Percentiles rank a stretch among this genome's conserved stretches.
Evolutionary conservation across 2,113 vertebrate genomes (phyloP).

Genomic region (Microcebus tavaratra): DNA sequence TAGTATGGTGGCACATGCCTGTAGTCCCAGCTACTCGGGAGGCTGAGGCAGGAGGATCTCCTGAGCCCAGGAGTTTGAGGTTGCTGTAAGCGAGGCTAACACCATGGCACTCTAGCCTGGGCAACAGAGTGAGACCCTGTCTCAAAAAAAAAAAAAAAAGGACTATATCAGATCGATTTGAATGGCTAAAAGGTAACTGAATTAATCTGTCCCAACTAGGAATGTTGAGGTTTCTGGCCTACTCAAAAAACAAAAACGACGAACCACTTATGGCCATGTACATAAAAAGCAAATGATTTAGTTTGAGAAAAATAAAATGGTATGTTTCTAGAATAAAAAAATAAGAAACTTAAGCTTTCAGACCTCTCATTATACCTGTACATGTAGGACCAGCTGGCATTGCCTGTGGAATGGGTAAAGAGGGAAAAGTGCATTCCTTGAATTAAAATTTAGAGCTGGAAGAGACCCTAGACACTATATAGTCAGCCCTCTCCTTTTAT

Average conservation of each 20-base stretch:
- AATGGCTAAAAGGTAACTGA: not conserved
- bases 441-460: not conserved
- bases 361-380: not conserved
- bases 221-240: not conserved
- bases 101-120: too few species aligned
- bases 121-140: too few species aligned
- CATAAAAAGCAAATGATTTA: not conserved
- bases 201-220: not conserved
- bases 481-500: not conserved
- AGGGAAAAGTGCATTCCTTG: not conserved
- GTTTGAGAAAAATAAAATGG: not conserved
- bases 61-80: too few species aligned
- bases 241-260: not conserved
- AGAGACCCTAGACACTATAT: not conserved
- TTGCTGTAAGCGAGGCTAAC: too few species aligned
- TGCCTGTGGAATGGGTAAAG: not conserved
- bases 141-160: too few species aligned
- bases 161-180: not conserved
- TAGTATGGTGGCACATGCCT: too few species aligned
- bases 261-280: not conserved
- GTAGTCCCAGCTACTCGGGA: too few species aligned
- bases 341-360: not conserved
- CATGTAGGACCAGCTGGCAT: not conserved
- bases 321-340: not conserved
- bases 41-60: too few species aligned